A percentile compares a stretch with the other conserved stretches of the same genome.
These are phyloP conservation scores for Notoglanidium macrostoma DNA, from an alignment of 2,797 vertebrate genomes.

Conservation along the genomic window DNA sequence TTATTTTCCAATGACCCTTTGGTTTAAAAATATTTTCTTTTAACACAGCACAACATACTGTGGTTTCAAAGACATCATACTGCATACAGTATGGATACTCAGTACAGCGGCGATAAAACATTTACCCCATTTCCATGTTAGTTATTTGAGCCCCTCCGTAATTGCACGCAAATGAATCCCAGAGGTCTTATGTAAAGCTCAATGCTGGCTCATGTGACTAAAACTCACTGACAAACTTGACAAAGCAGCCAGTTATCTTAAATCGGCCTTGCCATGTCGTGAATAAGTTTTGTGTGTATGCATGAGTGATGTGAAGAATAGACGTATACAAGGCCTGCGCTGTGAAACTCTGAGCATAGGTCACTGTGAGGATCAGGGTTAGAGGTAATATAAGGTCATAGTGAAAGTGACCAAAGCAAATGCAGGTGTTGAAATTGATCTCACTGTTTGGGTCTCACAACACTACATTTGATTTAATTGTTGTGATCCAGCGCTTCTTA, in stretches of 20 bases:
- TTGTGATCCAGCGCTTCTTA: neutral
- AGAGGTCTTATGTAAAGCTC: conserved; percentile 61
- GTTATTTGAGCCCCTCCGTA: conserved; percentile 20
- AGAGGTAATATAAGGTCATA: neutral
- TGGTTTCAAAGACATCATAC: neutral
- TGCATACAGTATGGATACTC: neutral
- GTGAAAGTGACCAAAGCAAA: neutral
- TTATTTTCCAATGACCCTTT: neutral
- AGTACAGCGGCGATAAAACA: neutral
- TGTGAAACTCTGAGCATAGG: neutral
- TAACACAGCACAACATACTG: neutral
- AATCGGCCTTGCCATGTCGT: conserved; percentile 60
- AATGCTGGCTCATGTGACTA: conserved; percentile 63
- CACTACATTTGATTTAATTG: neutral
- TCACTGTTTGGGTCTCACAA: neutral
- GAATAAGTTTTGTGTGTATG: conserved; percentile 54
- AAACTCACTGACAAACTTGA: conserved; percentile 64
- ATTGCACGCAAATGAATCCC: conserved; percentile 1
- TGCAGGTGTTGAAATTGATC: neutral
- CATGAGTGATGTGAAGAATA: neutral
- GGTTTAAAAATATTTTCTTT: neutral
- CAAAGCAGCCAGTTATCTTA: conserved; percentile 66
- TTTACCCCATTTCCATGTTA: neutral
- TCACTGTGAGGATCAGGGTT: neutral
- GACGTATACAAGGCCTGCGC: neutral